Base-by-base conservation (phyloP, 2,888 invertebrate species). In the Polyommatus icarus region DNA sequence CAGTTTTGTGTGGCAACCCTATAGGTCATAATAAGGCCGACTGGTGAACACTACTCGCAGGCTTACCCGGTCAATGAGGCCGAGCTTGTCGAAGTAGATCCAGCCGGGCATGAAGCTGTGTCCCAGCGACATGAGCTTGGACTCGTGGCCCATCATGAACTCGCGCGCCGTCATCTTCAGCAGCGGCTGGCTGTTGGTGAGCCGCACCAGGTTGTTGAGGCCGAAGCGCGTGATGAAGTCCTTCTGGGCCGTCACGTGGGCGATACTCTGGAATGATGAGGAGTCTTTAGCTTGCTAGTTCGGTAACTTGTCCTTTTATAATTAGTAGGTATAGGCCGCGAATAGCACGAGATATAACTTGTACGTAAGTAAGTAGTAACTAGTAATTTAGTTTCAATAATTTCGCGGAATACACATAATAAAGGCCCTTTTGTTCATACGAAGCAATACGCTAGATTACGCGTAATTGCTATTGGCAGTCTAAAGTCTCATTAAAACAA, bases 141-240 rank as follows among this genome's bases (percentile, higher is more conserved):
- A 97, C 82, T 96, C 92, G 90, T 97, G 98, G 0, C 98, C 98
- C 91, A 98, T 98, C 97, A 98, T 97, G 88, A 98, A 97, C 87
- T 98, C 98, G 80, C 90, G 95, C 0, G 98, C 98, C 0, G 97
- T 97, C 96, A 98, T 97, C 84, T 95, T 91, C 4, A 96, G 96
- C 29, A 98, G 91, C 0, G 98, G 97, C 82, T 95, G 91, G 3
- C 96, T 95, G 57, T 96, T 94, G 0, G 97, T 96, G 78, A 96
- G 93, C 1, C 94, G 86, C 76, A 98, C 96, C 2, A 98, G 85
- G 71, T 96, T 89, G 87, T 97, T 97, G 12, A 98, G 89, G 0
- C 96, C 97, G 81, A 96, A 90, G 6, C 96, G 94, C 0, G 96
- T 95, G 82, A 97, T 91, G 80, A 95, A 93, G 1, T 95, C 95